These are phyloP conservation scores for Lamellibrachia columna DNA, from an alignment of 2,888 invertebrate species.

Conservation along the genomic window DNA sequence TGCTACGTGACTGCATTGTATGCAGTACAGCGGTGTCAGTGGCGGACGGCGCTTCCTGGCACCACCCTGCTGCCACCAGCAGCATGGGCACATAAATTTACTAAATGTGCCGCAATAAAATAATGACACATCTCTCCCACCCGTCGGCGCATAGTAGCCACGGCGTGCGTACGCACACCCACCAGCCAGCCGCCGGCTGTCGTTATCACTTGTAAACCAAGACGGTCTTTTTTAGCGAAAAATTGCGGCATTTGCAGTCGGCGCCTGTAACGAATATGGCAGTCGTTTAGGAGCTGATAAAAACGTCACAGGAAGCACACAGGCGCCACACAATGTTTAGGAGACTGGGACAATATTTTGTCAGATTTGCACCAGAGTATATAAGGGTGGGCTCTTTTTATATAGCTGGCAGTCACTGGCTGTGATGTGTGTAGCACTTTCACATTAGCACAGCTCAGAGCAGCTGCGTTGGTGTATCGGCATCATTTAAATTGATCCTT, in stretches of 20 bases:
- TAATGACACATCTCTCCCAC: not conserved
- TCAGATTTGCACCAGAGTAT: not conserved
- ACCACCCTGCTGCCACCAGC: slow-evolving; percentile 12
- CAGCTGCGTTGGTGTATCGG: not conserved
- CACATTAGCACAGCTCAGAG: not conserved
- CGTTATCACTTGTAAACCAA: slow-evolving; percentile 16
- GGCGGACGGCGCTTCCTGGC: not conserved
- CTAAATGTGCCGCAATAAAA: not conserved
- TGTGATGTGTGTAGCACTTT: not conserved
- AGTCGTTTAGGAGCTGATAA: not conserved
- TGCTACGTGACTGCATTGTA: not conserved
- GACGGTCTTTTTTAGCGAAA: not conserved
- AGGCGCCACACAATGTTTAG: slow-evolving; percentile 16
- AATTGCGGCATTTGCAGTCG: not conserved
- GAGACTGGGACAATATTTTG: slow-evolving; percentile 16
- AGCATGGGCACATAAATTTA: not conserved
- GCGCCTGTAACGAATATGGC: slow-evolving; percentile 6
- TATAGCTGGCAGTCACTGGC: not conserved
- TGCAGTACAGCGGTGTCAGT: too few species aligned
- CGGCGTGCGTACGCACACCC: not conserved
- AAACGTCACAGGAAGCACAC: not conserved
- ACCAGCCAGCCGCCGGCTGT: not conserved
- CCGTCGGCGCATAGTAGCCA: not conserved
- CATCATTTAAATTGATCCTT: not conserved
- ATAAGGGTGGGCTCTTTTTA: not conserved